Evolutionary conservation across 2,797 vertebrate genomes (phyloP), one percentile per base, ranked within the genome.

Genomic region (Dendrocincla tyrannina): DNA sequence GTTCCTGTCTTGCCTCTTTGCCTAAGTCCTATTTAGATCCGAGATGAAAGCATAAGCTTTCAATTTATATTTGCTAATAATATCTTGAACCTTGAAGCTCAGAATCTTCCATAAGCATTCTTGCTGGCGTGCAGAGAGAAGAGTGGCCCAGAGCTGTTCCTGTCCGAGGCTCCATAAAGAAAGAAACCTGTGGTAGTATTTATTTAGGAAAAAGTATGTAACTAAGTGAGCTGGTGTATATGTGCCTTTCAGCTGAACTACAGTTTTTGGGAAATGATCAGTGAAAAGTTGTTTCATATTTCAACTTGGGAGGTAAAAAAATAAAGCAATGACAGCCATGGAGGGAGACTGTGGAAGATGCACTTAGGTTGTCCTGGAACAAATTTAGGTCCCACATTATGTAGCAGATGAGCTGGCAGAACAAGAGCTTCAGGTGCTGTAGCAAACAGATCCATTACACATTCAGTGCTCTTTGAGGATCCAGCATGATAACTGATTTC

Each of bases 141-240:
- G 15, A 74, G 49, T 0, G 2, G 11, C 23, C 39, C 32, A 82
- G 32, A 80, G 62, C 7, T 52, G 50, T 5, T 68, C 18, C 30
- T 42, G 3, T 35, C 22, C 2, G 3, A 62, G 19, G 9, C 60
- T 77, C 27, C 35, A 55, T 19, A 81, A 75, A 81, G 13, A 19
- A 75, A 77, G 62, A 60, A 82, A 30, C 5, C 8, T 6, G 5
- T 0, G 0, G 6, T 9, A 70, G 41, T 12, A n/a, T 39, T 53
- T 79, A 30, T 17, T 19, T 56, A 17, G 30, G 28, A 7, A 70
- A 79, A 76, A 44, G 7, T 58, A 24, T 33, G 11, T 49, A 75
- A 39, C n/a, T 55, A 27, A 55, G 25, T 9, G 17, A 59, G 30
- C 11, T 35, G 42, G 15, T 5, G 1, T 33, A 18, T 14, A 55